A percentile compares a stretch with the other conserved stretches of the same genome.
Conservation (phyloP, 2,797 vertebrate genomes). For the Enteromius thamalakanensis region DNA sequence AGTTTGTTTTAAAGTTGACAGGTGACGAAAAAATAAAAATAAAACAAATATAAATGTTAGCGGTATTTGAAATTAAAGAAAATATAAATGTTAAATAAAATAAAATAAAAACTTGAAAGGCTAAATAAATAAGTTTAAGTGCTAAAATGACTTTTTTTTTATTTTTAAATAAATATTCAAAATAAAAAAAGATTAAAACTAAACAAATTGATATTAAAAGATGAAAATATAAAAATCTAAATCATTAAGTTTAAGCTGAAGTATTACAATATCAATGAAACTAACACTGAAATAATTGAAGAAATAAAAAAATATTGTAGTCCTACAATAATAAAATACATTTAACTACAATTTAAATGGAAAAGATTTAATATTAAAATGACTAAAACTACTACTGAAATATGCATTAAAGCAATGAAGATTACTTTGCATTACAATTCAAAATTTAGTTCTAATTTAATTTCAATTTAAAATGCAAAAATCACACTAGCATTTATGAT, state of each 20-base stretch:
- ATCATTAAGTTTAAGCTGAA: background rate
- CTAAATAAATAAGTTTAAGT: background rate
- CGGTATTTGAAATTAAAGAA: background rate
- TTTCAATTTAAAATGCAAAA: background rate
- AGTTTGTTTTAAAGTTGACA: background rate
- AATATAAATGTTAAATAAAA: background rate
- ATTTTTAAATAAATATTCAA: background rate
- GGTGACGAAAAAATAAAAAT: background rate
- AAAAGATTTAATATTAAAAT: background rate
- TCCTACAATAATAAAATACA: background rate
- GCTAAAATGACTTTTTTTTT: background rate
- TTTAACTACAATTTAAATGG: background rate
- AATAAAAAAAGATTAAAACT: background rate
- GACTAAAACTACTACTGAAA: background rate
- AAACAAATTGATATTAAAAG: background rate
- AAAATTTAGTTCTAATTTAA: too few relatives aligned
- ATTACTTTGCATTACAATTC: too few relatives aligned
- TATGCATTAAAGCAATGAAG: background rate
- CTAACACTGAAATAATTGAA: background rate
- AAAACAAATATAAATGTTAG: background rate
- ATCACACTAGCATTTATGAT: background rate
- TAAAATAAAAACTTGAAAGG: background rate
- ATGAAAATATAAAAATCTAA: background rate
- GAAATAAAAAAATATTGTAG: background rate
- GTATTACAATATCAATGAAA: background rate